phyloP scores from a whole-genome alignment of 2,797 vertebrate species.

The Helostoma temminkii region DNA sequence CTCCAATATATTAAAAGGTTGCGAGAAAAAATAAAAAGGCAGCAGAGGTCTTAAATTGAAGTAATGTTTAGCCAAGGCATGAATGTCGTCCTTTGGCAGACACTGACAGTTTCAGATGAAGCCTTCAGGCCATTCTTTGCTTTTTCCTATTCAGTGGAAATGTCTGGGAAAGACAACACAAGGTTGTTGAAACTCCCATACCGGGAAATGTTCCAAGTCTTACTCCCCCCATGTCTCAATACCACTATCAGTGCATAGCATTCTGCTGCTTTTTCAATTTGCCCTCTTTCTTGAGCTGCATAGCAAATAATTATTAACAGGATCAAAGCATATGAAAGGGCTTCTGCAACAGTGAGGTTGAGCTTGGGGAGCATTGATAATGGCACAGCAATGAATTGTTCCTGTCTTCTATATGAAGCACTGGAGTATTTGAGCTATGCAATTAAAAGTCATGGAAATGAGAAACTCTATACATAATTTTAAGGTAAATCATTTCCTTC shows the following conservation, averaged over 20 bases:
- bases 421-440: conserved; percentile 11
- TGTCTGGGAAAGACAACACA: conserved; percentile 40
- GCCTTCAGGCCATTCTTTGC: conserved; percentile 10
- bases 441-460: conserved; percentile 17
- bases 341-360: conserved; percentile 50
- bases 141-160: conserved; percentile 29
- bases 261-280: conserved; percentile 59
- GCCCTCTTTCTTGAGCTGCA: conserved; percentile 58
- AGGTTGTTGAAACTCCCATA: conserved; percentile 43
- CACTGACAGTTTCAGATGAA: conserved; percentile 8
- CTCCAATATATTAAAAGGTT: conserved; percentile 2
- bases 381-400: conserved; percentile 52
- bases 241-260: conserved; percentile 53
- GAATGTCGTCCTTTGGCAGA: conserved; percentile 35
- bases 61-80: conserved; percentile 15
- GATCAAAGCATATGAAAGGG: conserved; percentile 73
- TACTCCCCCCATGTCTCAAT: not conserved
- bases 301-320: conserved; percentile 73
- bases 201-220: conserved; percentile 33
- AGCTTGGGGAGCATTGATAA: conserved; percentile 73
- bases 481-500: conserved; percentile 19
- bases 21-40: not conserved
- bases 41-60: conserved; percentile 11
- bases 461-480: conserved; percentile 10
- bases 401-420: conserved; percentile 23